These are phyloP conservation scores for Tuta absoluta DNA, from an alignment of 2,888 invertebrate genomes.

Conservation along the genomic window DNA sequence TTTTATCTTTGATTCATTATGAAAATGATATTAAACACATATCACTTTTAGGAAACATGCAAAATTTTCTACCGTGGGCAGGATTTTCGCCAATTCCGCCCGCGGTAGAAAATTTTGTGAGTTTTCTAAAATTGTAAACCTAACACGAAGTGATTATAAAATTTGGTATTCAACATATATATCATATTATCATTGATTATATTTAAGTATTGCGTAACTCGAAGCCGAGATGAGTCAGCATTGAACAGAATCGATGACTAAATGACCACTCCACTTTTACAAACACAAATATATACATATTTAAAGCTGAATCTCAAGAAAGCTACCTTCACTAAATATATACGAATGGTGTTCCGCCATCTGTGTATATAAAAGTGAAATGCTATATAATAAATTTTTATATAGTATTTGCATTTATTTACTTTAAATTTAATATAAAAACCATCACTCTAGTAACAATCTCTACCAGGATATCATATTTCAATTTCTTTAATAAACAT, in stretches of 20 bases:
- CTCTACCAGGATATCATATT: slow-evolving; percentile 76
- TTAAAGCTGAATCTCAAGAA: slow-evolving; percentile 57
- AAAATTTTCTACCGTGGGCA: too few species aligned
- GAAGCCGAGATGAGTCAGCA: slow-evolving; percentile 70
- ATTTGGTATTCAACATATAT: too few species aligned
- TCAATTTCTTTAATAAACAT: slow-evolving; percentile 70
- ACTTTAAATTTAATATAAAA: slow-evolving; percentile 72
- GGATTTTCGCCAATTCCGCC: too few species aligned
- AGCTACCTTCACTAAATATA: slow-evolving; percentile 35
- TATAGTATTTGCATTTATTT: slow-evolving; percentile 56
- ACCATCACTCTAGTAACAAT: slow-evolving; percentile 80
- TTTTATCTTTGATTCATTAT: too few species aligned
- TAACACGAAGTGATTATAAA: too few species aligned
- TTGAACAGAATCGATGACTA: slow-evolving; percentile 64
- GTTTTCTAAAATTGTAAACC: too few species aligned
- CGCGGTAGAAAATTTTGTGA: too few species aligned
- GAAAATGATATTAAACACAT: too few species aligned
- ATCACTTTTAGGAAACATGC: too few species aligned
- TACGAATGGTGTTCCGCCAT: slow-evolving; percentile 56
- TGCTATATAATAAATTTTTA: slow-evolving; percentile 42
- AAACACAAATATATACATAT: slow-evolving; percentile 41
- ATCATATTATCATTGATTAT: not conserved
- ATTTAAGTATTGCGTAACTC: slow-evolving; percentile 34
- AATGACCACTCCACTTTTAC: slow-evolving; percentile 52
- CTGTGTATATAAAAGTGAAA: slow-evolving; percentile 55